A percentile compares a stretch with the other conserved stretches of the same genome.
These are phyloP conservation scores for Alosa sapidissima DNA, from an alignment of 2,797 vertebrate species.

Conservation along the genomic window DNA sequence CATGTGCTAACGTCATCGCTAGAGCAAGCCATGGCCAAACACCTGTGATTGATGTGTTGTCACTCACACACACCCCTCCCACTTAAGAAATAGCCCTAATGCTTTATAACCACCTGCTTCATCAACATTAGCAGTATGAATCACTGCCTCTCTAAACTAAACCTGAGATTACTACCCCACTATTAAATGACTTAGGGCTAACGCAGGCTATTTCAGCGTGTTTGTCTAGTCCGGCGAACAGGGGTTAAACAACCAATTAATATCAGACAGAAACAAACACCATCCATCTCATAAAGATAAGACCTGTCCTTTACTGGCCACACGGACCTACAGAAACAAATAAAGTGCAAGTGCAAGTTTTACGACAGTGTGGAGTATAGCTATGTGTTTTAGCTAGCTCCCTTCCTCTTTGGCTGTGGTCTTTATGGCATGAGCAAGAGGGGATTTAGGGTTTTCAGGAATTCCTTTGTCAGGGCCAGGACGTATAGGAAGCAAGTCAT, in stretches of 20 bases:
- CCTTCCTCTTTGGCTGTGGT: not conserved
- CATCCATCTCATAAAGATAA: conserved; percentile 37
- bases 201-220: conserved; percentile 31
- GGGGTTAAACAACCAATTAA: conserved; percentile 41
- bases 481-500: conserved; percentile 1
- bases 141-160: conserved; percentile 42
- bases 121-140: conserved; percentile 52
- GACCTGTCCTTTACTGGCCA: conserved; percentile 18
- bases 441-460: not conserved
- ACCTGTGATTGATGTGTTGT: conserved; percentile 58
- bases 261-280: conserved; percentile 31
- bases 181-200: conserved; percentile 29
- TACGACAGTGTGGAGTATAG: not conserved
- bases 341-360: conserved; percentile 9
- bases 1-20: not conserved
- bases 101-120: conserved; percentile 42
- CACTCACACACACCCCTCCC: conserved; percentile 60
- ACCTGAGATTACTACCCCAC: conserved; percentile 36
- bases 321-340: conserved; percentile 26
- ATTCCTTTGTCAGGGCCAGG: conserved; percentile 5
- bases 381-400: not conserved
- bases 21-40: not conserved
- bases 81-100: conserved; percentile 57
- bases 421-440: not conserved
- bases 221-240: conserved; percentile 32